These are phyloP conservation scores for Mizuhopecten yessoensis DNA, from an alignment of 1,140 invertebrate species.

Conservation along the genomic window DNA sequence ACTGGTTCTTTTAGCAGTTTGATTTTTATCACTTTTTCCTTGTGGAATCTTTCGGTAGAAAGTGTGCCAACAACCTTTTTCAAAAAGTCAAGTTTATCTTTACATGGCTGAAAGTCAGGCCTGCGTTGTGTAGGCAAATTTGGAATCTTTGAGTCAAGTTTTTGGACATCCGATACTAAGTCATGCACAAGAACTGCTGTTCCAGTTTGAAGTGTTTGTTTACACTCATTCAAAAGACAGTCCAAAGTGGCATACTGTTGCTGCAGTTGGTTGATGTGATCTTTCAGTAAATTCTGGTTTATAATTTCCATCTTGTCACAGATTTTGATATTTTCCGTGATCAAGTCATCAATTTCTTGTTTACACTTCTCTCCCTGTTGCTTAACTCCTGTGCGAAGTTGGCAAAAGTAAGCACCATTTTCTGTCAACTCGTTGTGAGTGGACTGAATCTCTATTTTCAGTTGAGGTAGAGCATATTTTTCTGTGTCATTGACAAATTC, in stretches of 20 bases:
- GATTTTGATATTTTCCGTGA: neutral
- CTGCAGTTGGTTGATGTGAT: neutral
- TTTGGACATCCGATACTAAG: neutral
- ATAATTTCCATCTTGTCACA: constrained; percentile 7
- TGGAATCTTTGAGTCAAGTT: neutral
- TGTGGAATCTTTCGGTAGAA: neutral
- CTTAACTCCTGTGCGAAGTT: neutral
- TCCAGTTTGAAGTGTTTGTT: neutral
- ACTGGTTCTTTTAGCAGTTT: neutral
- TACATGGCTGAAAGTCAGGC: neutral
- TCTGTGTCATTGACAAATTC: neutral
- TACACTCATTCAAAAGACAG: constrained; percentile 9
- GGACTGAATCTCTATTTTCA: neutral
- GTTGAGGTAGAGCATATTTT: neutral
- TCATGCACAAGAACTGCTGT: neutral
- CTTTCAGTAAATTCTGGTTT: neutral
- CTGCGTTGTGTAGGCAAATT: neutral
- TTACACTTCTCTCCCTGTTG: neutral
- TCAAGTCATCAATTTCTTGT: neutral
- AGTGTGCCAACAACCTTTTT: neutral
- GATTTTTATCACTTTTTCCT: neutral
- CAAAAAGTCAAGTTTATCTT: neutral
- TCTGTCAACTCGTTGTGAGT: neutral
- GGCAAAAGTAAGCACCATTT: neutral
- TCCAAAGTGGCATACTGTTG: neutral